Conservation (phyloP, 2,888 invertebrate genomes). For the Epirrhoe alternata region DNA sequence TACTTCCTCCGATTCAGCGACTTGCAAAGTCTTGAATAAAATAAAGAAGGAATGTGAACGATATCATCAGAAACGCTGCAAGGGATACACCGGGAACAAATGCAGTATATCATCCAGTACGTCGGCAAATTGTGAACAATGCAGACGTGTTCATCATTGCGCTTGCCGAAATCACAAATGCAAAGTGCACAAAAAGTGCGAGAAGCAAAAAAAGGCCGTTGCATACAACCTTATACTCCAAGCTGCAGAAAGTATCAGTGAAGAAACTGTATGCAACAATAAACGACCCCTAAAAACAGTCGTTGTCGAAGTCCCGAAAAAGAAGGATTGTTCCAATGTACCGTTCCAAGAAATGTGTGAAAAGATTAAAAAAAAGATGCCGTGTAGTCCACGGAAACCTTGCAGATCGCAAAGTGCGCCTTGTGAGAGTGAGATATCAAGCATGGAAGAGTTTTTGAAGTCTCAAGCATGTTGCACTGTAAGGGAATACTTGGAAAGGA, state of each 20-base stretch:
- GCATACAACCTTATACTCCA: conserved; percentile 80
- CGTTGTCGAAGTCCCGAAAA: conserved; percentile 73
- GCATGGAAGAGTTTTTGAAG: conserved; percentile 63
- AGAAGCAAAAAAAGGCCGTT: conserved; percentile 71
- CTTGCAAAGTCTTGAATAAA: conserved; percentile 72
- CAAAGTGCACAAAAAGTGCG: conserved; percentile 61
- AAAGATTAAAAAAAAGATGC: conserved; percentile 58
- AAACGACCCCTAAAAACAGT: conserved; percentile 66
- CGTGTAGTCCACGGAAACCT: conserved; percentile 51
- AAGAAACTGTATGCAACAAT: conserved; percentile 56
- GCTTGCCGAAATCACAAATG: conserved; percentile 67
- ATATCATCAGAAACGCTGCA: conserved; percentile 72
- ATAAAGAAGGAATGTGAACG: conserved; percentile 77
- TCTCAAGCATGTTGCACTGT: conserved; percentile 71
- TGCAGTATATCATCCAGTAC: conserved; percentile 72
- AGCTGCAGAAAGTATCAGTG: conserved; percentile 74
- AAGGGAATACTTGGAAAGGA: conserved; percentile 88
- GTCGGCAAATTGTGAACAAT: conserved; percentile 69
- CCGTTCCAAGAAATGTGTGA: conserved; percentile 64
- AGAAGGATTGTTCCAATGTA: conserved; percentile 52
- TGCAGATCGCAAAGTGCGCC: conserved; percentile 65
- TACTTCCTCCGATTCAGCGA: conserved; percentile 72
- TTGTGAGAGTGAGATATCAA: conserved; percentile 68
- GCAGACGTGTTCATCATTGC: conserved; percentile 66
- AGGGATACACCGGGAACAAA: conserved; percentile 55